Base-by-base conservation (phyloP, 2,113 vertebrate species). In the Notechis scutatus region DNA sequence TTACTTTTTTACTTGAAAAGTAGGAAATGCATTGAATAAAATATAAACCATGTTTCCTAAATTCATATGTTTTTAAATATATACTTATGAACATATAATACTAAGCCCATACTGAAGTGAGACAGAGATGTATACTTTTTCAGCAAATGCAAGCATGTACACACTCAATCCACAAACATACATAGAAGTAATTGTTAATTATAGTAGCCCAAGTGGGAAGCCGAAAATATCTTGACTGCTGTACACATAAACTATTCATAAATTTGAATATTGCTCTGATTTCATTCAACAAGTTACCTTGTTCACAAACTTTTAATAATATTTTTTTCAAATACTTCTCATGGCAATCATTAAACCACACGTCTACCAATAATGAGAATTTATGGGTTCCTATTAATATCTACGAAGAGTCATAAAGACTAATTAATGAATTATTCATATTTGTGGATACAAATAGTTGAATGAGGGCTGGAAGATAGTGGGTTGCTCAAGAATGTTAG, bases 341-440 rank as follows among this genome's bases (percentile, higher is more conserved):
- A 87, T 55, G 8, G 12, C 10, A 20, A 42, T 18, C 26, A 97
- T 98, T 98, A 96, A 95, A 96, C 96, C 89, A 97, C 85, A 95
- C 94, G 94, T 96, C 96, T 98, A 96, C 95, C 95, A 95, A 96
- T 97, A 97, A 98, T 97, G 97, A 98, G 23, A 96, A 97, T 94
- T 95, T 96, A 95, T 94, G 92, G 54, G 52, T 90, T 85, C 91
- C 94, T 96, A 96, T 96, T 94, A 93, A 54, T 54, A 86, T 54
- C 42, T 54, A 64, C 55, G 45, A 90, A 26, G 11, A 81, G 34
- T 42, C 34, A 81, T 42, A 81, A 81, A 81, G 34, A 81, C 34
- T 42, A 81, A 81, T 81, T 39, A 81, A 81, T 42, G 74, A 42
- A 81, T 81, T 39, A 81, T 55, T 21, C 39, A 59, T 39, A 69